Percentiles rank a stretch among this genome's conserved stretches.
These are phyloP conservation scores for Lycaena phlaeas DNA, from an alignment of 2,888 invertebrate genomes.

Conservation along the genomic window DNA sequence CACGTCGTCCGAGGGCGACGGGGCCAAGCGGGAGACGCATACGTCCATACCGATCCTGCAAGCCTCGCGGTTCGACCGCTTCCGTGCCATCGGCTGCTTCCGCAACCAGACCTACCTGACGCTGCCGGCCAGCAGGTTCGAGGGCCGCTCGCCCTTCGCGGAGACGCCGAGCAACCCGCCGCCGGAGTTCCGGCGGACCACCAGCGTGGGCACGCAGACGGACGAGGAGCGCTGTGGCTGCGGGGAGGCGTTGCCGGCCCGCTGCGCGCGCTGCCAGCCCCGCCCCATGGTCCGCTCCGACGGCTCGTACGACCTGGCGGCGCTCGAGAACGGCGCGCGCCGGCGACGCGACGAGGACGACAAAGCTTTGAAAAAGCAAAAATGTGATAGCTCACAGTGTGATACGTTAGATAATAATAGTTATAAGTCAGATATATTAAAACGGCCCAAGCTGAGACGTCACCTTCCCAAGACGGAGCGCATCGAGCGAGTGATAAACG, in stretches of 20 bases:
- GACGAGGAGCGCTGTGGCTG: constrained; percentile 51
- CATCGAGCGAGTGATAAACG: constrained; percentile 48
- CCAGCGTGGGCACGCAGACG: constrained; percentile 53
- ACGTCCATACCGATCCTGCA: constrained; percentile 67
- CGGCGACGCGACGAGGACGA: constrained; percentile 41
- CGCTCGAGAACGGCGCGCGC: constrained; percentile 35
- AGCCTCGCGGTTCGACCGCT: constrained; percentile 60
- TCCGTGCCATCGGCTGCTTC: constrained; percentile 60
- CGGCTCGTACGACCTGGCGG: constrained; percentile 49
- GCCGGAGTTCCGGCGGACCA: constrained; percentile 45
- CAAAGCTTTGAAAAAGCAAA: constrained; percentile 53
- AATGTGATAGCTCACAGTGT: constrained; percentile 63
- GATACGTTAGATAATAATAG: constrained; percentile 38
- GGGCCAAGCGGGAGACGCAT: constrained; percentile 40
- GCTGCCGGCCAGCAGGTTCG: constrained; percentile 50
- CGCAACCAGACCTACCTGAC: constrained; percentile 62
- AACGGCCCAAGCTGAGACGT: constrained; percentile 54
- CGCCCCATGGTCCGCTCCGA: constrained; percentile 53
- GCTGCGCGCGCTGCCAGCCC: constrained; percentile 34
- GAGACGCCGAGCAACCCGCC: constrained; percentile 38
- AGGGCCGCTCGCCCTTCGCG: constrained; percentile 48
- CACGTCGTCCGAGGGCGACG: constrained; percentile 58
- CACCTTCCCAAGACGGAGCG: constrained; percentile 47
- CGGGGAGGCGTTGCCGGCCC: constrained; percentile 35
- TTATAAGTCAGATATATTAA: constrained; percentile 37